Conservation (phyloP, 1,140 invertebrate species). For the Conus betulinus region DNA sequence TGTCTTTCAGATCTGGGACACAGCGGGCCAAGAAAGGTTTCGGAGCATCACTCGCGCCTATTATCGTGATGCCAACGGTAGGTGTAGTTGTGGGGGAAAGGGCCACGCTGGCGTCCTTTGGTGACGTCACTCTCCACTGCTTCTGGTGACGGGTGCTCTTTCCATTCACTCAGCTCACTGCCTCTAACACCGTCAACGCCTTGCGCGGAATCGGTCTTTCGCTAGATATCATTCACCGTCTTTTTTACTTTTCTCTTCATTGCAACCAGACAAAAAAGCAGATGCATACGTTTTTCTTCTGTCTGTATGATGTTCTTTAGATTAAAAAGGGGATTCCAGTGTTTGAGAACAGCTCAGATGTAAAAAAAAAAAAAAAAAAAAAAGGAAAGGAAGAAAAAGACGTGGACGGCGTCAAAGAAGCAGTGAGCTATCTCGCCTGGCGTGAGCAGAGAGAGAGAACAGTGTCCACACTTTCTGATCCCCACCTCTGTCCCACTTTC, state of each 20-base stretch:
- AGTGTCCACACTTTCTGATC: neutral
- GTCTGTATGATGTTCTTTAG: too few relatives aligned
- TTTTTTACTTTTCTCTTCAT: too few relatives aligned
- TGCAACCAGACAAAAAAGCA: too few relatives aligned
- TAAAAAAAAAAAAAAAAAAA: neutral
- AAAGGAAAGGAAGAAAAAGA: neutral
- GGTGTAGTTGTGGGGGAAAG: constrained; percentile 23
- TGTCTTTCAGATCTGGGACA: constrained; percentile 77
- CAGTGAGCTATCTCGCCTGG: neutral
- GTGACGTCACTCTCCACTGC: constrained; percentile 5
- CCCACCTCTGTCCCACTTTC: neutral
- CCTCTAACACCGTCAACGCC: neutral
- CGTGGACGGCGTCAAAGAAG: neutral
- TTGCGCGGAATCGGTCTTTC: too few relatives aligned
- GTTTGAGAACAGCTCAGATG: too few relatives aligned
- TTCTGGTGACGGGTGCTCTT: neutral
- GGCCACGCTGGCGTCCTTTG: neutral
- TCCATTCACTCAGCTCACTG: neutral
- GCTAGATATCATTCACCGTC: too few relatives aligned
- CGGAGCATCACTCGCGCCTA: constrained; percentile 77
- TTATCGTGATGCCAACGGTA: constrained; percentile 78
- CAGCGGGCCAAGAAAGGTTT: constrained; percentile 78
- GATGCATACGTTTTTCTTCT: too few relatives aligned
- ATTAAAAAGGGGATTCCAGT: neutral
- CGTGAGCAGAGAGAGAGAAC: neutral